Evolutionary conservation across 2,888 invertebrate species (phyloP), one percentile per base, ranked within the genome.

Genomic region (Trypoxylon attenuatum): DNA sequence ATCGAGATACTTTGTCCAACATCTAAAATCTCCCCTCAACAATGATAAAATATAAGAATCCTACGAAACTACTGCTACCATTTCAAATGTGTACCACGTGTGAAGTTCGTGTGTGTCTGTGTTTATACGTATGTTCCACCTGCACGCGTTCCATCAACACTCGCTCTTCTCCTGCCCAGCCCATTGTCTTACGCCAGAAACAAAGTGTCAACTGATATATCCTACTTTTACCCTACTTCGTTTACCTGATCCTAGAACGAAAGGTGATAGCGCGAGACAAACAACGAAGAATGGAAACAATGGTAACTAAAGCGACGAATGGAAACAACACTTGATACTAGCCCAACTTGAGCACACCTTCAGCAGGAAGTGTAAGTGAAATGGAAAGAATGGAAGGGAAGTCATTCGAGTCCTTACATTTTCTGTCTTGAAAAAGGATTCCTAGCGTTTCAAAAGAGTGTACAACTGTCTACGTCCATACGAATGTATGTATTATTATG

Each of bases 1-100:
- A n/a, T n/a, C n/a, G n/a, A n/a, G n/a, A n/a, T n/a, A n/a, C n/a
- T n/a, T n/a, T n/a, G n/a, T n/a, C n/a, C n/a, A n/a, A n/a, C n/a
- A n/a, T n/a, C n/a, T n/a, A n/a, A n/a, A n/a, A n/a, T n/a, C n/a
- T n/a, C n/a, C n/a, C n/a, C n/a, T n/a, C n/a, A n/a, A n/a, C n/a
- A n/a, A n/a, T n/a, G n/a, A n/a, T n/a, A n/a, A n/a, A n/a, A n/a
- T n/a, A 18, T 6, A 2, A 38, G 22, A 18, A 41, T 6, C 4
- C 46, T 42, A 19, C 21, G 5, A 49, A 61, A 18, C 23, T 57
- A 52, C 22, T 13, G 0, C 43, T 57, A 56, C 27, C 1, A 2
- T 29, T 22, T 6, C 18, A 23, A 42, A 53, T 49, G 53, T 53
- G 38, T 61, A 63, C 45, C 43, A 13, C 15, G 23, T 23, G 18